Evolutionary conservation across 1,140 invertebrate genomes (phyloP), one percentile per base, ranked within the genome.

Genomic region (Argopecten irradians): DNA sequence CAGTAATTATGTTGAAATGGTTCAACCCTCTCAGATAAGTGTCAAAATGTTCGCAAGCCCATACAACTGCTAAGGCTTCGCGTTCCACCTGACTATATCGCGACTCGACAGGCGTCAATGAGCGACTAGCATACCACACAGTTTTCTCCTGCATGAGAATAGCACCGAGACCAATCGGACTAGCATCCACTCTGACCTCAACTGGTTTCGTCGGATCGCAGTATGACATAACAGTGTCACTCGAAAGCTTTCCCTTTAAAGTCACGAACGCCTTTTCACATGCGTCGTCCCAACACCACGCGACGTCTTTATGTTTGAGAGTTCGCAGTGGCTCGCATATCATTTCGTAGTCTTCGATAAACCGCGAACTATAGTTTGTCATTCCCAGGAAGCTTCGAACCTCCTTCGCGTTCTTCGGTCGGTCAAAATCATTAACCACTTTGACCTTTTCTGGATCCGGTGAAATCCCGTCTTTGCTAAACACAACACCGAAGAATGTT

Each of bases 361-460:
- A n/a, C n/a, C n/a, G n/a, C n/a, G n/a, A n/a, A n/a, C n/a, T n/a
- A n/a, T n/a, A n/a, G n/a, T n/a, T n/a, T n/a, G n/a, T n/a, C n/a
- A n/a, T n/a, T n/a, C n/a, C n/a, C n/a, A n/a, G n/a, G n/a, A n/a
- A n/a, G n/a, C 83, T 88, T 34, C 84, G 3, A 1, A 89, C 22
- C 46, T 86, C 88, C 9, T 16, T 71, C 0, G 86, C 85, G 41
- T 89, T 89, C 46, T 33, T 89, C 14, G 90, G 92, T 33, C 33
- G 16, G n/a, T 82, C 13, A 33, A 87, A 88, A 22, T 90, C 84
- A 9, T 84, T 71, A 13, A 96, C 93, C 22, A 94, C 93, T 34
- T 93, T 88, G 5, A 96, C 90, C 89, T 95, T 96, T 22, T 82
- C 34, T n/a, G 83, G 39, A 35, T 91, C 89, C 55, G 90, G 86